phyloP scores from a whole-genome alignment of 2,113 vertebrate species.

The Pelmatolapia mariae region DNA sequence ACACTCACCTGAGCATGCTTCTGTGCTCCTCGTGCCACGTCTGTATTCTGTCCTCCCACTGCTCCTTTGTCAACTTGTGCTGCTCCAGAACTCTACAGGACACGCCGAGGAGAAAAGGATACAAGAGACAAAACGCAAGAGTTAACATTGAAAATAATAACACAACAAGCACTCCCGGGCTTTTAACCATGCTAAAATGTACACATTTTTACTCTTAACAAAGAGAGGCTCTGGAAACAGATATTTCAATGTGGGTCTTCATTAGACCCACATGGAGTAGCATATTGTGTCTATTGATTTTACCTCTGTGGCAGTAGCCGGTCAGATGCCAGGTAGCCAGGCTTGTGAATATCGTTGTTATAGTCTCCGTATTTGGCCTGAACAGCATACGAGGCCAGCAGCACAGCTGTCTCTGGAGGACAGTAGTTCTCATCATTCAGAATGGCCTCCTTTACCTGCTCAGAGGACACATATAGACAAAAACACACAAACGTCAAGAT shows the following conservation, averaged over 20 bases:
- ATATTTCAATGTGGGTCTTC: not conserved
- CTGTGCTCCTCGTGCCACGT: conserved; percentile 96
- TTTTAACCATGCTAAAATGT: not conserved
- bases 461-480: not conserved
- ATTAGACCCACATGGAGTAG: not conserved
- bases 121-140: not conserved
- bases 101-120: not conserved
- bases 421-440: conserved; percentile 98
- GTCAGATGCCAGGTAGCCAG: conserved; percentile 89
- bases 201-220: not conserved
- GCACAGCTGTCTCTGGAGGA: conserved; percentile 95
- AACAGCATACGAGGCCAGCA: conserved; percentile 93
- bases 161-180: not conserved
- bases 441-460: conserved; percentile 96
- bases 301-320: conserved; percentile 87
- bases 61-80: conserved; percentile 97
- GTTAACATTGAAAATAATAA: not conserved
- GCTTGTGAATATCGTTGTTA: conserved; percentile 85
- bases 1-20: conserved; percentile 86
- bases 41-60: conserved; percentile 98
- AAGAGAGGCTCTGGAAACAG: not conserved
- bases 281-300: not conserved
- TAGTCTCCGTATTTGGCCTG: conserved; percentile 94
- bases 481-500: not conserved
- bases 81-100: conserved; percentile 88